phyloP scores from a whole-genome alignment of 2,888 invertebrate genomes.

The Cistogaster globosa region DNA sequence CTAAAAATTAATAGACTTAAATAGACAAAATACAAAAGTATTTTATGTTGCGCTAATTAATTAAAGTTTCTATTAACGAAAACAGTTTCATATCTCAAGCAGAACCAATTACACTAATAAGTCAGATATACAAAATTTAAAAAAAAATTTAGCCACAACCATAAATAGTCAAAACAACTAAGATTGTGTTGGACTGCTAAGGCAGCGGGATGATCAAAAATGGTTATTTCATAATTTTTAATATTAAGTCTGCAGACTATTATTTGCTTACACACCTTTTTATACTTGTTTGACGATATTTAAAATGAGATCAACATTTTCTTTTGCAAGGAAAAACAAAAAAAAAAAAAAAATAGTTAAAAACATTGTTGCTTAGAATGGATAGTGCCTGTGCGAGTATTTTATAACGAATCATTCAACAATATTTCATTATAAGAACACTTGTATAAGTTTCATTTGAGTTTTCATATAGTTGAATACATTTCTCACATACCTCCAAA shows the following conservation, averaged over 20 bases:
- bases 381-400: not conserved
- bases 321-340: not conserved
- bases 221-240: conserved; percentile 23
- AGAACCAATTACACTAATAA: not conserved
- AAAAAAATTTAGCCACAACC: not conserved
- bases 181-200: not conserved
- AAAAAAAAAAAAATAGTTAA: not conserved
- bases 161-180: conserved; percentile 19
- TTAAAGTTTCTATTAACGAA: conserved; percentile 63
- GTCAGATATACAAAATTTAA: conserved; percentile 1
- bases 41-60: conserved; percentile 50
- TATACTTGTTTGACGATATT: not conserved
- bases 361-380: conserved; percentile 1
- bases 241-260: not conserved
- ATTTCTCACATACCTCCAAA: no score
- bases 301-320: conserved; percentile 29
- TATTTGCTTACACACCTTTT: conserved; percentile 27
- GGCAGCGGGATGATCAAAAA: conserved; percentile 10
- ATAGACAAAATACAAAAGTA: not conserved
- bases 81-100: not conserved
- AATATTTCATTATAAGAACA: not conserved
- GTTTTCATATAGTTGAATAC: no score
- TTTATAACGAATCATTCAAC: not conserved
- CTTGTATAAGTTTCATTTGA: no score
- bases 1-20: not conserved